Evolutionary conservation across 2,888 invertebrate genomes (phyloP).

Genomic region (Caenorhabditis panamensis): DNA sequence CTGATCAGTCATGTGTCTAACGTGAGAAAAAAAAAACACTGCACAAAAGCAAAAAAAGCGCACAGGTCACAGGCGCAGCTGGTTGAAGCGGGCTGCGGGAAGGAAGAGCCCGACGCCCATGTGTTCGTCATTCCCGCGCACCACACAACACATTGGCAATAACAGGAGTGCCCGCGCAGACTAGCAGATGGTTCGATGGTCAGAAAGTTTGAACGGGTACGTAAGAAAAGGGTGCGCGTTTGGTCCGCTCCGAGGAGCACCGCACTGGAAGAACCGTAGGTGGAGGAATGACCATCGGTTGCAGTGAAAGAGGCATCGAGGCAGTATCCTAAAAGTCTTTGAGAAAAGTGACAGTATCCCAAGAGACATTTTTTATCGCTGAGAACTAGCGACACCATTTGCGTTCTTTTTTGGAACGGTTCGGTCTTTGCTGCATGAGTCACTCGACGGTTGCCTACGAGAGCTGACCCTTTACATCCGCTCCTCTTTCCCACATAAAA

Average conservation of each 20-base stretch:
- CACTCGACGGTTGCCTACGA: conserved; percentile 23
- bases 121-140: conserved; percentile 56
- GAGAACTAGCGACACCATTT: too few relatives aligned
- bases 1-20: conserved; percentile 28
- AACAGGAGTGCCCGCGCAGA: background rate
- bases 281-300: too few relatives aligned
- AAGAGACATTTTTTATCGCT: too few relatives aligned
- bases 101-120: conserved; percentile 10
- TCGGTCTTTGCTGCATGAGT: conserved; percentile 6
- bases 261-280: too few relatives aligned
- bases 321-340: too few relatives aligned
- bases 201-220: too few relatives aligned
- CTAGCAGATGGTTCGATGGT: conserved; percentile 8
- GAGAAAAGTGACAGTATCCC: too few relatives aligned
- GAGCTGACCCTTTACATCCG: conserved; percentile 28
- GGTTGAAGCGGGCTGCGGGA: conserved; percentile 11
- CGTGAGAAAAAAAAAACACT: conserved; percentile 20
- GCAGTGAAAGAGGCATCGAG: too few relatives aligned
- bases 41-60: conserved; percentile 18
- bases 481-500: conserved; percentile 25
- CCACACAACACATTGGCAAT: background rate
- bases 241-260: too few relatives aligned
- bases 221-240: background rate
- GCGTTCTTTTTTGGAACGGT: too few relatives aligned
- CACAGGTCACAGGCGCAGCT: conserved; percentile 35